phyloP scores from a whole-genome alignment of 2,113 vertebrate genomes.

The Hydropotes inermis region DNA sequence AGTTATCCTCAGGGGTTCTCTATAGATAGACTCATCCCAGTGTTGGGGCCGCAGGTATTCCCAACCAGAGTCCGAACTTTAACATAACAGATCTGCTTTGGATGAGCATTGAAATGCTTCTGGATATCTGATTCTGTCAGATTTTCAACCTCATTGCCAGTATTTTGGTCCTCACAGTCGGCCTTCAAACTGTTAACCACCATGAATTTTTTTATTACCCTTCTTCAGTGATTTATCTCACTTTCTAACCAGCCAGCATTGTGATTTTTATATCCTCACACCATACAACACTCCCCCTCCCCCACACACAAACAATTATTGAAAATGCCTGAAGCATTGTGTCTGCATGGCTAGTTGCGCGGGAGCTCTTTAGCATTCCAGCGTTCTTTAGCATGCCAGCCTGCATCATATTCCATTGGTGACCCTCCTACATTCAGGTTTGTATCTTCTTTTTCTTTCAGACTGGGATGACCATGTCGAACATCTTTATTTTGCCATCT shows the following conservation, averaged over 20 bases:
- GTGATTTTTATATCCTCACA: background rate
- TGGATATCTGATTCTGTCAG: background rate
- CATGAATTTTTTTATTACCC: background rate
- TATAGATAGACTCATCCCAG: accelerated
- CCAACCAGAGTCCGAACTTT: background rate
- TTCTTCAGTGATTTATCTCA: background rate
- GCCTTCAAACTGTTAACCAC: background rate
- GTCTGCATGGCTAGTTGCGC: background rate
- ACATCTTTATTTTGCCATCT: background rate
- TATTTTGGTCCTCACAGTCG: background rate
- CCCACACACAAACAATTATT: background rate
- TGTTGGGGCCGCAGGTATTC: background rate
- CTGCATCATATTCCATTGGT: background rate
- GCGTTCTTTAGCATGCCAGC: background rate
- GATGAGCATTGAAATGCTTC: background rate
- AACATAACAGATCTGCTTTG: background rate
- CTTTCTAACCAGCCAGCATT: background rate
- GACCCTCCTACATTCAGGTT: background rate
- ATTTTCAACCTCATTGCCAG: background rate
- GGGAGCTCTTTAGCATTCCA: background rate
- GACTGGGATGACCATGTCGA: background rate
- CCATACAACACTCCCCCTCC: background rate
- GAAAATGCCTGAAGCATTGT: background rate
- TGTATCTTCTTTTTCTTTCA: background rate
- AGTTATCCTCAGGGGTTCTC: background rate